Evolutionary conservation across 2,797 vertebrate genomes (phyloP), one percentile per base, ranked within the genome.

Genomic region (Rhynchonycteris naso): DNA sequence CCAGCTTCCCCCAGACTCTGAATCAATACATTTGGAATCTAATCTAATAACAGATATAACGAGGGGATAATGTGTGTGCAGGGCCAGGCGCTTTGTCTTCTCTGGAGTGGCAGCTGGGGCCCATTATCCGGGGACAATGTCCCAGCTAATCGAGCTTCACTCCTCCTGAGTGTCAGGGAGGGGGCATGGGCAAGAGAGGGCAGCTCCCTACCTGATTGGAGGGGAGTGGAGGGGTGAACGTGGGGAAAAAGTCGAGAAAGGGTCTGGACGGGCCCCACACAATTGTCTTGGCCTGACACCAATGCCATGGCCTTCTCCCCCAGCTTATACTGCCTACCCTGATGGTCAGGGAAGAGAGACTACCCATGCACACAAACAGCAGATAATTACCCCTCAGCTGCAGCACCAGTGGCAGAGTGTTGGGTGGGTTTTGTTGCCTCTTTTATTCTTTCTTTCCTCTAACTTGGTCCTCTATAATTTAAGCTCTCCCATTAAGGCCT

Each of bases 31-130:
- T 98, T 98, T 98, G 83, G 98, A 98, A 98, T 98, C 97, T 98
- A 98, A 98, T 98, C 98, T 98, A 98, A 98, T 98, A 98, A 98
- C 98, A 98, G 98, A 98, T 98, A 98, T 98, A 98, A 98, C 97
- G 97, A 98, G 98, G 98, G 98, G 98, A 98, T 98, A 98, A 98
- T 98, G 98, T 95, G 90, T 92, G 97, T 97, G 97, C 97, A 98
- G 98, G 96, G 98, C 97, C 98, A 95, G 97, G 98, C 97, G 96
- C 98, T 98, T 98, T 75, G 79, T 97, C 88, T 61, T 65, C 96
- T 97, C 97, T 88, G 92, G 97, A 75, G 1, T 69, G 28, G 96
- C 97, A 98, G 98, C 98, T 98, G 98, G 98, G 98, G 96, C 97
- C 98, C 97, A 97, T 58, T 88, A 98, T 97, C 97, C 93, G 69